Evolutionary conservation across 2,113 vertebrate species (phyloP).

Genomic region (Peromyscus polionotus): DNA sequence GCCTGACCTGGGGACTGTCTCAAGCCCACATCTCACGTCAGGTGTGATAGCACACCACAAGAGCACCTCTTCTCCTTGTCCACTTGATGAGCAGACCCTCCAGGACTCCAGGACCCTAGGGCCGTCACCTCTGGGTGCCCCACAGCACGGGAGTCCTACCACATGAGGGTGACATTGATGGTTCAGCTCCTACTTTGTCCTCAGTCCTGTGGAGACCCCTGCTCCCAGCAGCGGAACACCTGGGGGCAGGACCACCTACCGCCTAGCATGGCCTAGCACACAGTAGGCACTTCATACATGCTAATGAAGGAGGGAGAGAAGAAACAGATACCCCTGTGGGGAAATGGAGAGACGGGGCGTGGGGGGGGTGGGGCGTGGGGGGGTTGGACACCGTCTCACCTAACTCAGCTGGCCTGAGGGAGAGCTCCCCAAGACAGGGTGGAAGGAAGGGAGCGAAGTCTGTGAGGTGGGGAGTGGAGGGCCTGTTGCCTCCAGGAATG

Average conservation of each 20-base stretch:
- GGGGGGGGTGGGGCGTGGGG: not conserved
- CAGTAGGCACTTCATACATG: not conserved
- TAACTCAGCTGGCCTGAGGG: not conserved
- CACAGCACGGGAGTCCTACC: not conserved
- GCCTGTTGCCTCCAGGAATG: constrained; percentile 41
- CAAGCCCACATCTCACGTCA: not conserved
- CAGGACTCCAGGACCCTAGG: rapidly evolving
- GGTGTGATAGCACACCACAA: rapidly evolving
- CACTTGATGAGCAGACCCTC: not conserved
- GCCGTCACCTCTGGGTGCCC: not conserved
- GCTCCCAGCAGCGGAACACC: not conserved
- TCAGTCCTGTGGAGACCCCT: not conserved
- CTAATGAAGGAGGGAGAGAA: not conserved
- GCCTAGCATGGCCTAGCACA: no score
- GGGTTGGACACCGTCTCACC: not conserved
- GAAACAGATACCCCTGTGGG: not conserved
- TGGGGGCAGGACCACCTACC: no score
- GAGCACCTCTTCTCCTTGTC: not conserved
- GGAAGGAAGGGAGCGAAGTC: not conserved
- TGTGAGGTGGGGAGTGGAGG: no score
- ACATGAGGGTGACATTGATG: not conserved
- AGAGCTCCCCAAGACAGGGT: not conserved
- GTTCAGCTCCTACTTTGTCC: not conserved
- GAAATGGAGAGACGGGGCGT: no score
- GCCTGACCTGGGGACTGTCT: not conserved